Evolutionary conservation across 2,797 vertebrate species (phyloP).

Genomic region (Pangasius krempfi): DNA sequence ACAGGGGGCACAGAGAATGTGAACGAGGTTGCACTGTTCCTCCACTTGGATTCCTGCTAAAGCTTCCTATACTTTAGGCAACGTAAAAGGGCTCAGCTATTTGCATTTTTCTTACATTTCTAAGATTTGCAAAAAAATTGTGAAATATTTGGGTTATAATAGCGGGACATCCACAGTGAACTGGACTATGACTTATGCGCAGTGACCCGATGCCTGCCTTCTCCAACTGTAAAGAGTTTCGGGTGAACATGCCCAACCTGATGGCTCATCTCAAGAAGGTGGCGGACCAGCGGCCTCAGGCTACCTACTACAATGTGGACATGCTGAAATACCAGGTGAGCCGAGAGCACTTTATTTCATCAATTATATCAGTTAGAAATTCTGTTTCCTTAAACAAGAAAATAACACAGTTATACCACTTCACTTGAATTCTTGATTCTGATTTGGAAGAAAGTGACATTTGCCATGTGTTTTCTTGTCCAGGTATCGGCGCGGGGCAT

Average conservation of each 20-base stretch:
- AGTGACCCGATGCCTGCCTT: constrained; percentile 84
- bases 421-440: not conserved
- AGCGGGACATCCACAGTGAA: not conserved
- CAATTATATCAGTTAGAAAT: not conserved
- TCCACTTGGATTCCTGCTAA: not conserved
- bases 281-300: constrained; percentile 96
- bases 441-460: not conserved
- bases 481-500: constrained; percentile 93
- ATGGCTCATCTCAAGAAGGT: constrained; percentile 96
- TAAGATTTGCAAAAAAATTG: not conserved
- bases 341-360: too few relatives aligned
- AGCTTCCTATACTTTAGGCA: not conserved
- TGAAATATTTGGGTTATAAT: not conserved
- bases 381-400: not conserved
- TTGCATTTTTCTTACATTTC: not conserved
- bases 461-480: constrained; percentile 43
- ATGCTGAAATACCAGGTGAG: constrained; percentile 98
- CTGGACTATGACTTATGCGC: not conserved
- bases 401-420: not conserved
- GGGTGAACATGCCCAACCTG: constrained; percentile 98
- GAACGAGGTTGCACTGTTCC: not conserved
- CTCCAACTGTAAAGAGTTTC: constrained; percentile 90
- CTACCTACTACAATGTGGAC: constrained; percentile 98
- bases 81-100: not conserved
- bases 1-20: not conserved